These are phyloP conservation scores for Cyclophora punctaria DNA, from an alignment of 2,888 invertebrate species.

Conservation along the genomic window DNA sequence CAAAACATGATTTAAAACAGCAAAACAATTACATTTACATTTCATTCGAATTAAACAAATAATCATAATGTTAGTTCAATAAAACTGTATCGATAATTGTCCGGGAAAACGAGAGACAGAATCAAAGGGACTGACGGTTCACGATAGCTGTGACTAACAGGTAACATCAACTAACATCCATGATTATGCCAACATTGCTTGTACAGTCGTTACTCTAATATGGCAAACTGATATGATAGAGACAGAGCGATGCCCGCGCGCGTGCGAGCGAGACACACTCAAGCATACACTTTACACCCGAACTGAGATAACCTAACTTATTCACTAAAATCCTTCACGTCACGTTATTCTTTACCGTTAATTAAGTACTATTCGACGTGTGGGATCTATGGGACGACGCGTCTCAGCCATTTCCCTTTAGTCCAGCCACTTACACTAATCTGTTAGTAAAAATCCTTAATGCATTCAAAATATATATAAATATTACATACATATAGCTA, in stretches of 20 bases:
- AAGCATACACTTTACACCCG: constrained; percentile 14
- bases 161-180: constrained; percentile 49
- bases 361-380: constrained; percentile 3
- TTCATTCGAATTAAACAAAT: too few species aligned
- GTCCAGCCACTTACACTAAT: constrained; percentile 49
- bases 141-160: constrained; percentile 27
- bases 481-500: constrained; percentile 59
- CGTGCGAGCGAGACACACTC: constrained; percentile 32
- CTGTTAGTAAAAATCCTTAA: constrained; percentile 74
- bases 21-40: too few species aligned
- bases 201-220: constrained; percentile 61
- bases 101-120: not conserved
- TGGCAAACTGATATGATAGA: constrained; percentile 70
- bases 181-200: constrained; percentile 67
- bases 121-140: constrained; percentile 7
- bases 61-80: too few species aligned
- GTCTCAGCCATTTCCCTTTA: constrained; percentile 37
- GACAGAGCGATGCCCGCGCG: constrained; percentile 30
- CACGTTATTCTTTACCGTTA: not conserved
- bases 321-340: constrained; percentile 14
- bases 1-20: too few species aligned
- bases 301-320: constrained; percentile 39
- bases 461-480: constrained; percentile 74
- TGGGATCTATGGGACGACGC: constrained; percentile 25
- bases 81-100: too few species aligned